Conservation (phyloP, 2,888 invertebrate species). For the Tortrix viridana region DNA sequence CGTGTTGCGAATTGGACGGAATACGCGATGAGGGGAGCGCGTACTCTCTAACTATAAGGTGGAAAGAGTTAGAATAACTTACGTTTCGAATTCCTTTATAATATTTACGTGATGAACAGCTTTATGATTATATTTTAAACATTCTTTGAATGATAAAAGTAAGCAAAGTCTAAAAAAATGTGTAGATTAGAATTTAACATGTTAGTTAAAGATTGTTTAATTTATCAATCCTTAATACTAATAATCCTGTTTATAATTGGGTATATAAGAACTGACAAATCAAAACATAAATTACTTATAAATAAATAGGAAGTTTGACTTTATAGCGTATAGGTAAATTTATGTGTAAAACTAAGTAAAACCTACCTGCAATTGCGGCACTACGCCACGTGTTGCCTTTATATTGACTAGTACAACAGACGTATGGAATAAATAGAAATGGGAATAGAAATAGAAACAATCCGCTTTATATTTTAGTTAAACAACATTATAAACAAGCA, state of each 20-base stretch:
- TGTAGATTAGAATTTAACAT: too few relatives aligned
- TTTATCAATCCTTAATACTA: too few relatives aligned
- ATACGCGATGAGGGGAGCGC: conserved; percentile 78
- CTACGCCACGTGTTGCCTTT: not conserved
- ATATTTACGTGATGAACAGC: conserved; percentile 45
- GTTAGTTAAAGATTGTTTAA: too few relatives aligned
- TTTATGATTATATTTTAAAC: conserved; percentile 23
- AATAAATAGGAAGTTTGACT: not conserved
- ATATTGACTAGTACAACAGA: too few relatives aligned
- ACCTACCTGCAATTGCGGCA: not conserved
- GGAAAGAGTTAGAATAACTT: conserved; percentile 66
- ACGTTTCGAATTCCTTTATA: conserved; percentile 48
- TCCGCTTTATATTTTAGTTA: conserved; percentile 41
- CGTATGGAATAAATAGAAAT: not conserved
- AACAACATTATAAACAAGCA: conserved; percentile 48
- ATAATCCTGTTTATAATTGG: too few relatives aligned
- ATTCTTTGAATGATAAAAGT: conserved; percentile 19
- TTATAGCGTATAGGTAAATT: not conserved
- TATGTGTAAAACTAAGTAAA: not conserved
- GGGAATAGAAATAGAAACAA: too few relatives aligned
- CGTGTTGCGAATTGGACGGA: conserved; percentile 80
- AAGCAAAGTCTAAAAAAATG: not conserved
- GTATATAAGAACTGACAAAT: too few relatives aligned
- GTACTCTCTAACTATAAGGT: conserved; percentile 68
- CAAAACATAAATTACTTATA: too few relatives aligned